These are phyloP conservation scores for Dasypolia templi DNA, from an alignment of 2,888 invertebrate species.

Conservation along the genomic window DNA sequence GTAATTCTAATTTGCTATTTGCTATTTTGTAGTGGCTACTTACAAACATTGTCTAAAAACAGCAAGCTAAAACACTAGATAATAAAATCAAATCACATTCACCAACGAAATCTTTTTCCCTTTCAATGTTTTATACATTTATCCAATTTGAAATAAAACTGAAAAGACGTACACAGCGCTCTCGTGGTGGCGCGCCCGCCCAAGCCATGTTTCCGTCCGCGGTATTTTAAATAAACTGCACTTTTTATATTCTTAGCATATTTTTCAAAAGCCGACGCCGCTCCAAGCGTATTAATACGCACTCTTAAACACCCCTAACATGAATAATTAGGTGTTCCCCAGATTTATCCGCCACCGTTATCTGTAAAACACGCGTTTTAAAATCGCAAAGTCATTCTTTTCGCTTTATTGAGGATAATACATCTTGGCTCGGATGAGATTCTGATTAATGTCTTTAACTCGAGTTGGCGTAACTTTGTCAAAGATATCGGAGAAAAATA, in stretches of 20 bases:
- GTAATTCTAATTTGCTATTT: too few relatives aligned
- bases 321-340: conserved; percentile 90
- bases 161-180: conserved; percentile 76
- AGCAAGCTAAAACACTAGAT: not conserved
- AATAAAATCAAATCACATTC: conserved; percentile 52
- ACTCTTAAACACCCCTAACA: conserved; percentile 88
- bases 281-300: conserved; percentile 85
- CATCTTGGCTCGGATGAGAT: conserved; percentile 86
- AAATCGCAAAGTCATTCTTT: conserved; percentile 90
- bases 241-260: conserved; percentile 81
- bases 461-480: conserved; percentile 86
- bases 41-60: not conserved
- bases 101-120: conserved; percentile 53
- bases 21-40: conserved; percentile 6
- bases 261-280: conserved; percentile 81
- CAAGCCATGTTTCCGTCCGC: conserved; percentile 84
- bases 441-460: conserved; percentile 89
- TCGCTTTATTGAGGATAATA: conserved; percentile 90
- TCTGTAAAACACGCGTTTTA: conserved; percentile 89
- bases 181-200: conserved; percentile 80
- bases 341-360: conserved; percentile 85
- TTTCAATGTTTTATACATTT: conserved; percentile 76
- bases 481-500: conserved; percentile 89
- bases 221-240: conserved; percentile 84
- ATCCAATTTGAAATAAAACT: conserved; percentile 78